These are phyloP conservation scores for Arctia plantaginis DNA, from an alignment of 2,888 invertebrate species.

Conservation along the genomic window DNA sequence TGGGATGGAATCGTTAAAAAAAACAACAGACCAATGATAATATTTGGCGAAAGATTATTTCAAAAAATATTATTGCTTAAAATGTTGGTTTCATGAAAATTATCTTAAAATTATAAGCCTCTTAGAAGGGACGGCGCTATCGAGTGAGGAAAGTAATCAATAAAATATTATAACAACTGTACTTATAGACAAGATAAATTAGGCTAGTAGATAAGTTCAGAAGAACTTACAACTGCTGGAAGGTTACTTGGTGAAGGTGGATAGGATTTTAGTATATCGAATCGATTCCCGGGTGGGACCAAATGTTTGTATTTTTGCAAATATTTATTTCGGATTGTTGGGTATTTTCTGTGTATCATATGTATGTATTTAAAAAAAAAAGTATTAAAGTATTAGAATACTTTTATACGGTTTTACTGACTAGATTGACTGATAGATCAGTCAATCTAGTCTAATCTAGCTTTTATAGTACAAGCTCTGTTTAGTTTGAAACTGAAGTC, in stretches of 20 bases:
- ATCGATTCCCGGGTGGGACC: no score
- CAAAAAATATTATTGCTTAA: background rate
- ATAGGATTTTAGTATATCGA: no score
- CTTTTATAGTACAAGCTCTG: no score
- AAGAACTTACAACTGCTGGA: background rate
- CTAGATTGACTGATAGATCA: no score
- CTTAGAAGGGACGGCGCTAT: background rate
- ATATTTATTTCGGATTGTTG: no score
- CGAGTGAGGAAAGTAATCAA: background rate
- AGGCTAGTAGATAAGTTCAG: background rate
- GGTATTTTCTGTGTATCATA: no score
- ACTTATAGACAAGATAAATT: background rate
- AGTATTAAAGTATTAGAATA: no score
- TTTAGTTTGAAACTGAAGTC: no score
- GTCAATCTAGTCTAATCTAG: no score
- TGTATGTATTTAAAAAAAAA: no score
- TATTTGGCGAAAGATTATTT: background rate
- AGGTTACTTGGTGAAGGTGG: background rate
- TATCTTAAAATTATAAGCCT: slow-evolving; percentile 6
- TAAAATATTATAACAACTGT: background rate
- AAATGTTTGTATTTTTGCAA: no score
- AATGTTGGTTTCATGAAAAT: background rate
- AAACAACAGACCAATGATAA: slow-evolving; percentile 4
- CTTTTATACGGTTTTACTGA: no score
- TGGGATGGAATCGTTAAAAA: background rate